These are phyloP conservation scores for Gadopsis bispinosus DNA, from an alignment of 2,797 vertebrate species.

Conservation along the genomic window DNA sequence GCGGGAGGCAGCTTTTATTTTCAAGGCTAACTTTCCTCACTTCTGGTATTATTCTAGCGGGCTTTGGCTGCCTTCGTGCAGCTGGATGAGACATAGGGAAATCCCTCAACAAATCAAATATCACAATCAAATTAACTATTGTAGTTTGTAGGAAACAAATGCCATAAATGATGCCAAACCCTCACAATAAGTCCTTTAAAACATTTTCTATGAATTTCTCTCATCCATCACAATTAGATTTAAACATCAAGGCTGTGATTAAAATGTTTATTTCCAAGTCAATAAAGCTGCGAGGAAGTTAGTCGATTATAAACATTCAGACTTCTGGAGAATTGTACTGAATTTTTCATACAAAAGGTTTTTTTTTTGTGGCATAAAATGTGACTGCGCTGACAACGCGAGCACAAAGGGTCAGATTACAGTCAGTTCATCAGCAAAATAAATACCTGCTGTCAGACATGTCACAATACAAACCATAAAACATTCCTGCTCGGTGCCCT, in stretches of 20 bases:
- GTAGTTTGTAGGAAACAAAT: background rate
- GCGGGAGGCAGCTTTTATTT: constrained; percentile 47
- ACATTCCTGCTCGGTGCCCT: background rate
- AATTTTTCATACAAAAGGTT: background rate
- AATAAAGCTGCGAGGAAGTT: constrained; percentile 12
- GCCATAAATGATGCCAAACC: background rate
- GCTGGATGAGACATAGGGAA: background rate
- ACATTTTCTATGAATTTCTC: too few species aligned
- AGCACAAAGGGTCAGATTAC: constrained; percentile 17
- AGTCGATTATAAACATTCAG: constrained; percentile 10
- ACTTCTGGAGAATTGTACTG: background rate
- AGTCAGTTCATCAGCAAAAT: constrained; percentile 20
- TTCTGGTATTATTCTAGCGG: background rate
- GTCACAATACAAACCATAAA: background rate
- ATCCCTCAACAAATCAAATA: background rate
- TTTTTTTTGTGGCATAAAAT: constrained; percentile 26
- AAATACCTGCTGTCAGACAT: constrained; percentile 27
- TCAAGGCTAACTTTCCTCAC: background rate
- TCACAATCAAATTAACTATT: background rate
- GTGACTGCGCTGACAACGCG: background rate
- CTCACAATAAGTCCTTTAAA: background rate
- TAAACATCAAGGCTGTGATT: background rate
- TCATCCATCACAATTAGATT: background rate
- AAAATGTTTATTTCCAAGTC: constrained; percentile 42
- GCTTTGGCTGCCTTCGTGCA: background rate